phyloP scores from a whole-genome alignment of 2,797 vertebrate genomes.

The Gadopsis bispinosus region DNA sequence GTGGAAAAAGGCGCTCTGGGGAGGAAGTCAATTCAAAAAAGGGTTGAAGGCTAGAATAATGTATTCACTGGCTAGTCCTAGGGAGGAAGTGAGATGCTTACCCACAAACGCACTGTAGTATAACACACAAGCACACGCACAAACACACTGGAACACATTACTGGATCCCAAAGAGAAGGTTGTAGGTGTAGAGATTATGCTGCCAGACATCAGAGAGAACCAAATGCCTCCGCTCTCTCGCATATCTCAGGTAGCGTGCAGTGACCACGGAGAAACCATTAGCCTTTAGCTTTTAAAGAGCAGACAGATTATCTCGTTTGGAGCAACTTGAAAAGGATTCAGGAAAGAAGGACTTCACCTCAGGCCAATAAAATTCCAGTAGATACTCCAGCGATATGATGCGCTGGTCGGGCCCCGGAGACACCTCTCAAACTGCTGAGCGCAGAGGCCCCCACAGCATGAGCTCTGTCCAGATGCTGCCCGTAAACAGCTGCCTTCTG shows the following conservation, averaged over 20 bases:
- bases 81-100: constrained; percentile 28
- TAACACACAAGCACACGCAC: constrained; percentile 1
- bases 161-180: constrained; percentile 14
- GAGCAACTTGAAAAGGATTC: constrained; percentile 54
- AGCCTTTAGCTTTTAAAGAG: constrained; percentile 52
- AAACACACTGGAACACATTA: constrained; percentile 27
- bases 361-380: constrained; percentile 57
- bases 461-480: constrained; percentile 63
- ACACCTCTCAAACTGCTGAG: constrained; percentile 54
- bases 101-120: constrained; percentile 1
- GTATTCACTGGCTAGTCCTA: constrained; percentile 4
- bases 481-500: constrained; percentile 41
- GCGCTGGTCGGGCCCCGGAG: constrained; percentile 51
- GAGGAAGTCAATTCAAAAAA: background rate
- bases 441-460: constrained; percentile 28
- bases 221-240: constrained; percentile 41
- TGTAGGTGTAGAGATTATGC: constrained; percentile 35
- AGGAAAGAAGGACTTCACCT: constrained; percentile 45
- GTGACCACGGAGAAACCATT: constrained; percentile 60
- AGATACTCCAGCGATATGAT: constrained; percentile 42
- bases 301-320: constrained; percentile 63
- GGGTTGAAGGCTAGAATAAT: background rate
- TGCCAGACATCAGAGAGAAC: constrained; percentile 59
- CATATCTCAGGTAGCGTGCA: constrained; percentile 50
- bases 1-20: background rate